Base-by-base conservation (phyloP, 2,888 invertebrate genomes). In the Apodemia mormo region DNA sequence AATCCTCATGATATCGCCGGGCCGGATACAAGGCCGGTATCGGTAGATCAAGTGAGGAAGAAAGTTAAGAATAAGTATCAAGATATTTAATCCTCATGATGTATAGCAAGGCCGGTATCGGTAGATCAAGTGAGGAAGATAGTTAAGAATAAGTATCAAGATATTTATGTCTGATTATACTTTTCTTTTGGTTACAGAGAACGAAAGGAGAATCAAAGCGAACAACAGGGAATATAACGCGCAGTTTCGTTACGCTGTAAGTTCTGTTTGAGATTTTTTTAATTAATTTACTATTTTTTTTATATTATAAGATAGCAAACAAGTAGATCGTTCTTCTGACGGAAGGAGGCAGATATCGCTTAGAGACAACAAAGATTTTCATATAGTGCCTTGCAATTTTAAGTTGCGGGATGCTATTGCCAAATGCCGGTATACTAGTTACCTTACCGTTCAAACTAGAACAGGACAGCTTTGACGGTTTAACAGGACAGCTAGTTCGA, bases 161-260 rank as follows among this genome's bases (percentile, higher is more conserved):
- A 70, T 66, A 68, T 68, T 69, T 45, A 67, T 65, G 67, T 70
- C 65, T 73, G 70, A 54, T 70, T 70, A 71, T 69, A 68, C 78
- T 81, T 78, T 85, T 86, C 90, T 85, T 89, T 90, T 52, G 49
- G 87, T 96, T 96, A 68, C 96, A 99, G 99, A 99, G 94, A 97
- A 97, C 93, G 98, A 99, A 95, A 96, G 99, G 94, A 95, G 96
- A 95, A 98, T 99, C 88, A 97, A 96, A 94, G 98, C 99, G 85
- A 99, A 99, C 94, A 98, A 99, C 94, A 96, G 97, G 89, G 96
- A 96, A 86, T 99, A 97, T 94, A 99, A 99, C 95, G 96, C 97
- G 84, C 97, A 98, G 94, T 99, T 99, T 94, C 97, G 97, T 92
- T 99, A 99, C 95, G 99, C 99, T 86, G 99, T 99, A 95, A 98